phyloP scores from a whole-genome alignment of 1,140 invertebrate species.

The Medauroidea extradentata region DNA sequence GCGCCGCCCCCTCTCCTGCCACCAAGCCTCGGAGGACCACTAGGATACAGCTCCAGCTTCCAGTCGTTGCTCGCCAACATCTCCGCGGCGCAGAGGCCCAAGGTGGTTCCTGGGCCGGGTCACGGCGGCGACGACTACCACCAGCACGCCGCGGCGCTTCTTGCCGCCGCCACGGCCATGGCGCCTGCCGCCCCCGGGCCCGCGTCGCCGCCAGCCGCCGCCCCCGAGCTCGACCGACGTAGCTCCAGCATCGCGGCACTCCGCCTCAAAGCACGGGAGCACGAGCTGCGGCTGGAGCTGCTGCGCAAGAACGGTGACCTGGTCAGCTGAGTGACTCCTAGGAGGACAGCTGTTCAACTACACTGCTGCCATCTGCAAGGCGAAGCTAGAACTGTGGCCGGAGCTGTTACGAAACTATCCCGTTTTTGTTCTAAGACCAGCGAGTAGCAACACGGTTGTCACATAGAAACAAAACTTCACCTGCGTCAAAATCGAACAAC shows the following conservation, averaged over 20 bases:
- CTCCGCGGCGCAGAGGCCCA: constrained; percentile 59
- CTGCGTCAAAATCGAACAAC: no score
- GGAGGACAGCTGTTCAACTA: no score
- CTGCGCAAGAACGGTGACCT: constrained; percentile 75
- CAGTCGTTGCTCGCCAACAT: constrained; percentile 80
- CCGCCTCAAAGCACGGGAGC: constrained; percentile 85
- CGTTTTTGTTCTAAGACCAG: no score
- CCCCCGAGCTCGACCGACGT: constrained; percentile 66
- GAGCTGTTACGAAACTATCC: no score
- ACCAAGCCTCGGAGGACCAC: constrained; percentile 49
- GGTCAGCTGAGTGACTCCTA: constrained; percentile 56
- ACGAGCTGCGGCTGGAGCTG: constrained; percentile 82
- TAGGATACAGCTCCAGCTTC: constrained; percentile 59
- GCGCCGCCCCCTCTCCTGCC: constrained; percentile 51
- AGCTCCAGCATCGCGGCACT: constrained; percentile 87
- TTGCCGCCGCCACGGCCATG: constrained; percentile 31
- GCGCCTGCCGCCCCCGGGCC: constrained; percentile 47
- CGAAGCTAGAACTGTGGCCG: no score
- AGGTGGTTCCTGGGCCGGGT: constrained; percentile 42
- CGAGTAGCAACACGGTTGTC: no score
- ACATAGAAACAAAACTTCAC: no score
- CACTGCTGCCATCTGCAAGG: no score
- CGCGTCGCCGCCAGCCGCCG: constrained; percentile 36
- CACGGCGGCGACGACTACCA: constrained; percentile 19
- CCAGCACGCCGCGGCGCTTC: constrained; percentile 17